These are phyloP conservation scores for Cyanocitta stelleri DNA, from an alignment of 2,113 vertebrate species.

Conservation along the genomic window DNA sequence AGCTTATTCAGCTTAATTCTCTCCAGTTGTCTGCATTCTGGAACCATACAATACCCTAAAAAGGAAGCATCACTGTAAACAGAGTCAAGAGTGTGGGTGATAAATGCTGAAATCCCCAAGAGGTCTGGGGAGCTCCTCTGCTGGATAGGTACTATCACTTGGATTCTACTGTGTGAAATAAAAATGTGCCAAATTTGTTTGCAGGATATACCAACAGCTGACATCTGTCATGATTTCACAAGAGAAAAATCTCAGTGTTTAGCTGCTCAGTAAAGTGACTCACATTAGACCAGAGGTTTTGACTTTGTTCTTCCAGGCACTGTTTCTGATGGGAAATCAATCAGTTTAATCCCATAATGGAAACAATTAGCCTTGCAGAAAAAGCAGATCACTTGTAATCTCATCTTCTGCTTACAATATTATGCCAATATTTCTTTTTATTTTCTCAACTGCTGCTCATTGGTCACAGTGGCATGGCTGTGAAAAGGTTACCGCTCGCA, in stretches of 20 bases:
- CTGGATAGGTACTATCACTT: neutral
- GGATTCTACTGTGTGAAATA: neutral
- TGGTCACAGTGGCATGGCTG: neutral
- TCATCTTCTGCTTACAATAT: neutral
- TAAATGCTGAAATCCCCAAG: neutral
- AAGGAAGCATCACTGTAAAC: neutral
- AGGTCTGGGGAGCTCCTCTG: neutral
- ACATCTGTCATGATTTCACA: slow-evolving; percentile 1
- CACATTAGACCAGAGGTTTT: neutral
- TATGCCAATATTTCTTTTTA: neutral
- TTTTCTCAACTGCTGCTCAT: neutral
- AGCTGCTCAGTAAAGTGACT: slow-evolving; percentile 8
- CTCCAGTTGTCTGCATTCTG: slow-evolving; percentile 34
- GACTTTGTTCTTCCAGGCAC: slow-evolving; percentile 29
- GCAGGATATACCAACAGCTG: neutral
- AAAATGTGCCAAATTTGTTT: neutral
- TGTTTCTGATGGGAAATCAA: slow-evolving; percentile 18
- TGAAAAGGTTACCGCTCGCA: neutral
- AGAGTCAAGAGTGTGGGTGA: neutral
- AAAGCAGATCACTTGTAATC: neutral
- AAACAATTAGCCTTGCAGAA: slow-evolving; percentile 37
- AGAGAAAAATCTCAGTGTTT: neutral
- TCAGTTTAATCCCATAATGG: slow-evolving; percentile 57
- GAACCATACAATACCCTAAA: neutral
- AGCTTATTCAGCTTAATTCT: neutral